Conservation (phyloP, 2,888 invertebrate species). For the Leptinotarsa peninsularis region DNA sequence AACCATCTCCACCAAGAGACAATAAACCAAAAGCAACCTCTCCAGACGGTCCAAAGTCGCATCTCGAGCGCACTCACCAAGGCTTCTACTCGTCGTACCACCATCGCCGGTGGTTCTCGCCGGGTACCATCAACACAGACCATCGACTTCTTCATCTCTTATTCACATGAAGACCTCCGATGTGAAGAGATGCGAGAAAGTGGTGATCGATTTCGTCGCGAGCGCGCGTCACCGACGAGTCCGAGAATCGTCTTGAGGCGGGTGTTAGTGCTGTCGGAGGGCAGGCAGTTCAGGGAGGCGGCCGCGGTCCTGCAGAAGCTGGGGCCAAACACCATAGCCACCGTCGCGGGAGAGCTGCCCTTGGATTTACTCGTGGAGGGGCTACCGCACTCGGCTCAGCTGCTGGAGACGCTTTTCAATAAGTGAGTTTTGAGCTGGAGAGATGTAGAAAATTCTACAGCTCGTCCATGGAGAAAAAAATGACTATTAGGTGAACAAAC, state of each 20-base stretch:
- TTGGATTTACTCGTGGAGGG: constrained; percentile 90
- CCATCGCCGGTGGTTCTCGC: constrained; percentile 1
- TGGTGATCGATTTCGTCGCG: constrained; percentile 78
- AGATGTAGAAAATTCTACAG: too few relatives aligned
- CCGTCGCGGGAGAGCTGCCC: constrained; percentile 82
- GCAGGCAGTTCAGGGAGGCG: constrained; percentile 90
- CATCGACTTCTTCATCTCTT: constrained; percentile 30
- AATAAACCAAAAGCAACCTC: background rate
- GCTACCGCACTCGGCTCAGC: constrained; percentile 86
- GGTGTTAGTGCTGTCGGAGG: constrained; percentile 86
- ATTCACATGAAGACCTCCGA: constrained; percentile 54
- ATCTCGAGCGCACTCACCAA: background rate
- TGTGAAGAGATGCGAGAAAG: constrained; percentile 74
- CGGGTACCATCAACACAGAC: constrained; percentile 8
- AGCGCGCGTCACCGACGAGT: constrained; percentile 73
- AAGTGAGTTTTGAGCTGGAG: constrained; percentile 67
- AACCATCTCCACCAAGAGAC: background rate
- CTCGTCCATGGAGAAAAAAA: too few relatives aligned
- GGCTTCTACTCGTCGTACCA: background rate
- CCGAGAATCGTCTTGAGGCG: constrained; percentile 76
- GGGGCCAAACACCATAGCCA: constrained; percentile 83
- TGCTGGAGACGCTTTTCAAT: constrained; percentile 85
- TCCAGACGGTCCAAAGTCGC: background rate
- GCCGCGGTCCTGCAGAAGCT: constrained; percentile 85
- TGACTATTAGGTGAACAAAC: too few relatives aligned